Conservation (phyloP, 2,797 vertebrate genomes). For the Adrianichthys oophorus region DNA sequence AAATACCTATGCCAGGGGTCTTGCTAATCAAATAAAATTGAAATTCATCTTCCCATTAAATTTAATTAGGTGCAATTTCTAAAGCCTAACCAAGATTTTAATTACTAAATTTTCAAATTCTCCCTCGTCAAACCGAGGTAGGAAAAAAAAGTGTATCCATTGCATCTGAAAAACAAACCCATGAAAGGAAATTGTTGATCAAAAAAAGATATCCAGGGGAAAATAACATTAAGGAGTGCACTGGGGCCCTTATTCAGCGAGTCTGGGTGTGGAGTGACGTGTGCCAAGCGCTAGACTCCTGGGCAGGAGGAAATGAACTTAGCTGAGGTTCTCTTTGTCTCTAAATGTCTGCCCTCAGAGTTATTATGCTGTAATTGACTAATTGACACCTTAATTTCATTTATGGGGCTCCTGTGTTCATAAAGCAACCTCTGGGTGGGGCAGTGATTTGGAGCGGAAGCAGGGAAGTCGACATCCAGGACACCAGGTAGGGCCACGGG, state of each 20-base stretch:
- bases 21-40: conserved; percentile 99
- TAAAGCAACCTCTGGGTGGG: conserved; percentile 82
- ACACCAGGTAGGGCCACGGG: conserved; percentile 75
- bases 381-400: conserved; percentile 90
- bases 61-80: conserved; percentile 99
- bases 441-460: conserved; percentile 78
- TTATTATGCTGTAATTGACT: conserved; percentile 86
- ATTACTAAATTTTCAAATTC: conserved; percentile 99
- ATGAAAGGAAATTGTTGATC: conserved; percentile 91
- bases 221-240: conserved; percentile 84
- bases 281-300: conserved; percentile 78
- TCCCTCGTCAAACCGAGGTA: conserved; percentile 99
- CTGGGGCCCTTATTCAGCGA: conserved; percentile 78
- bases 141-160: conserved; percentile 95
- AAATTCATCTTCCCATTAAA: conserved; percentile 99
- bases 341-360: conserved; percentile 86
- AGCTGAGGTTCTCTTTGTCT: conserved; percentile 82
- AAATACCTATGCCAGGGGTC: conserved; percentile 99
- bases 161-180: conserved; percentile 86
- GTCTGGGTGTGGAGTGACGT: conserved; percentile 81
- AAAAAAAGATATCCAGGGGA: conserved; percentile 83
- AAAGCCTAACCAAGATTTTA: conserved; percentile 99
- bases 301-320: conserved; percentile 84
- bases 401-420: conserved; percentile 85
- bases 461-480: conserved; percentile 66